Percentiles rank a stretch among this genome's conserved stretches.
phyloP scores from a whole-genome alignment of 1,140 invertebrate species.

The Ostrea edulis region DNA sequence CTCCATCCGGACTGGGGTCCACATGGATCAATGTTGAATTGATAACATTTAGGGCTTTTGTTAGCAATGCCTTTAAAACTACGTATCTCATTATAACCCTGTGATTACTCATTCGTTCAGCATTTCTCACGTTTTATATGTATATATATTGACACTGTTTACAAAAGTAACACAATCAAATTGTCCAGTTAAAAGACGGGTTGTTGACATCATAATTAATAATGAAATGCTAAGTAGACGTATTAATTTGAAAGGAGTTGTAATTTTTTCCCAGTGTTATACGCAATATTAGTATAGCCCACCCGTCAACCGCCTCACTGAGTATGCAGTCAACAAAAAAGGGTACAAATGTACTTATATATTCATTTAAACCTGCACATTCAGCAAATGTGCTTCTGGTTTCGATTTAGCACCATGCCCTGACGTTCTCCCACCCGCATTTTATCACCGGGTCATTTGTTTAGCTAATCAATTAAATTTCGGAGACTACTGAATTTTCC shows the following conservation, averaged over 20 bases:
- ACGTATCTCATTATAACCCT: too few relatives aligned
- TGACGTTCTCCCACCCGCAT: not conserved
- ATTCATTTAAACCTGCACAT: not conserved
- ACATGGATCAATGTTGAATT: not conserved
- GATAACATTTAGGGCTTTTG: too few relatives aligned
- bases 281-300: too few relatives aligned
- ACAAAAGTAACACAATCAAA: not conserved
- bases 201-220: not conserved
- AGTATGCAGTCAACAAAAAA: not conserved
- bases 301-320: too few relatives aligned
- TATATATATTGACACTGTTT: not conserved
- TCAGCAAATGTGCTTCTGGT: not conserved
- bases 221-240: not conserved
- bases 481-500: too few relatives aligned
- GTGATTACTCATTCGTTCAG: not conserved
- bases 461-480: not conserved
- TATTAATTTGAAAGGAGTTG: not conserved
- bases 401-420: not conserved
- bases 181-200: not conserved
- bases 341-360: not conserved
- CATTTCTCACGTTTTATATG: too few relatives aligned
- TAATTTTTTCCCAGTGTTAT: too few relatives aligned
- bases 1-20: not conserved
- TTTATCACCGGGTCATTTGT: not conserved
- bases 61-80: not conserved